Base-by-base conservation (phyloP, 2,113 vertebrate species). In the Solea senegalensis region DNA sequence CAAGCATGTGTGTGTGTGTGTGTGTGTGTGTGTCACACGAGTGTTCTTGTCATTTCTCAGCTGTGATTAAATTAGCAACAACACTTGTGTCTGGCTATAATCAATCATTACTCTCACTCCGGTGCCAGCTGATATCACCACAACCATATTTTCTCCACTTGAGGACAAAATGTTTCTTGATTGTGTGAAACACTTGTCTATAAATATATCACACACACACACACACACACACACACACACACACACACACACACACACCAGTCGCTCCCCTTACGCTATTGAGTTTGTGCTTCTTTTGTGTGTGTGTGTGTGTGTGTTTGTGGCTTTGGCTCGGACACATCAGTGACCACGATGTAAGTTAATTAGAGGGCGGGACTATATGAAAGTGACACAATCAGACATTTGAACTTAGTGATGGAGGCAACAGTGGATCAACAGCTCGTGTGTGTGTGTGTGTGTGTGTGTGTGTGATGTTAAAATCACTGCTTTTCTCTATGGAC, bases 51-150 rank as follows among this genome's bases (percentile, higher is more conserved):
- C 85, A 94, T 94, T 95, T 93, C 82, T 93, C 84, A 86, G 53
- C 85, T 65, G 79, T 88, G 90, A 87, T 80, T 91, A 89, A 94
- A 94, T 94, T 91, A 94, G 91, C 94, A 92, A 88, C 82, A 80
- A 90, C 78, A 87, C 90, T 83, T 91, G 69, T 91, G 84, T 89
- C 87, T 86, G 88, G 90, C 91, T 88, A 89, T 91, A 94, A 95
- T 93, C 94, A 95, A 95, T 93, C 92, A 94, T 92, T 90, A 82
- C 89, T 88, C 92, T 91, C 86, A 90, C 90, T 83, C 75, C 80
- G 72, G 59, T 82, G 89, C 86, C 88, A 62, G 46, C 72, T 82
- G 76, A 72, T 91, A 93, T 88, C 79, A 85, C 91, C 90, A 89
- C 91, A 89, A 90, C 80, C 75, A 91, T 69, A 91, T 92, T 91